Evolutionary conservation across 1,140 invertebrate genomes (phyloP), one percentile per base, ranked within the genome.

Genomic region (Eufriesea mexicana): DNA sequence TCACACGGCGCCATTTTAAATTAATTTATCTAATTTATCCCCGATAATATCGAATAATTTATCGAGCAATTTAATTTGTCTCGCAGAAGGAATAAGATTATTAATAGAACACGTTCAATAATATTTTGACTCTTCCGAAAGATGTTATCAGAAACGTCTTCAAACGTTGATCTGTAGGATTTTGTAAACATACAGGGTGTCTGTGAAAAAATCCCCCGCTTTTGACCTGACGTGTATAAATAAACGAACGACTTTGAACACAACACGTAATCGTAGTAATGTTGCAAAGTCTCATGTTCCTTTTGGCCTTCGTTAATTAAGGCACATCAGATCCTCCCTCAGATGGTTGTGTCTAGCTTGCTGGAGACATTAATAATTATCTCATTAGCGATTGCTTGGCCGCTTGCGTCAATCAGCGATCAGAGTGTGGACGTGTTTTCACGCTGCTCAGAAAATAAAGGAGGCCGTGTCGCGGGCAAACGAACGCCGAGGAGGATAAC

Each of bases 351-450:
- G 84, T 79, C 86, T 86, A 71, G 72, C 23, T 49, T 25, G 9
- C 49, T 71, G 49, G 45, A 61, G 77, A 54, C 71, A 83, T 87
- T 75, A 87, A 87, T 74, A 79, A 72, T 47, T 72, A 74, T 55
- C 70, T 87, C 76, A 77, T 86, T 72, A 68, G 73, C 83, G 84
- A 79, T 83, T 86, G 80, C 57, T 72, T 20, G 54, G 45, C 20
- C 25, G n/a, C 28, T 87, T 84, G 72, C 81, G 85, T 86, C 86
- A 86, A 47, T 74, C 70, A 35, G 16, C 28, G 62, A 85, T 77
- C 84, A n/a, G 51, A 71, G 28, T 25, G n/a, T 49, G 25, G 61
- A 35, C 77, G 73, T 88, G 85, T 87, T 82, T 88, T 88, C 83
- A 67, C 45, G 42, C 5, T 42, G 64, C 49, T 84, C 64, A 70